These are phyloP conservation scores for Carcharodon carcharias DNA, from an alignment of 2,797 vertebrate species.

Conservation along the genomic window DNA sequence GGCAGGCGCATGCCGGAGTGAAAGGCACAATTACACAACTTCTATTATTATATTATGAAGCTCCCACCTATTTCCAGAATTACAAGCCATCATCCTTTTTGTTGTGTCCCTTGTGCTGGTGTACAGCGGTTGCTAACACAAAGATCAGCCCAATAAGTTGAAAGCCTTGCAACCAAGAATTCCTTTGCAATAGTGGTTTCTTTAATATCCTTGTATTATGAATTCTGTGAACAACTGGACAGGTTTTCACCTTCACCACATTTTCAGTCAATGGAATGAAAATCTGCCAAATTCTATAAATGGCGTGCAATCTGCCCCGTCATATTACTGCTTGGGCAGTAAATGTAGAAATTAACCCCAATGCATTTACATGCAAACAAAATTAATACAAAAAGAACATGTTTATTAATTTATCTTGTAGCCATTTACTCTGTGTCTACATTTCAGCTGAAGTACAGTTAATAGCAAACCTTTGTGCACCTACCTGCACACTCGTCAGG, in stretches of 20 bases:
- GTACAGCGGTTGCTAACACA: background rate
- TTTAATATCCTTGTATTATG: background rate
- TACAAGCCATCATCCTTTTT: background rate
- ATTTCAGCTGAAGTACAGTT: background rate
- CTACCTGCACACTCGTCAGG: conserved; percentile 87
- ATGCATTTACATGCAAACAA: background rate
- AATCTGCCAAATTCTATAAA: background rate
- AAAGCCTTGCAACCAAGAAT: background rate
- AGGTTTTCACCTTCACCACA: background rate
- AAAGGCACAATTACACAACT: background rate
- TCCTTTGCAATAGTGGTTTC: background rate
- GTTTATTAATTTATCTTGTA: background rate
- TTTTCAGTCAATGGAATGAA: background rate
- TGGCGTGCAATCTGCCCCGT: background rate
- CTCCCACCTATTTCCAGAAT: background rate
- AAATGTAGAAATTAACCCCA: background rate
- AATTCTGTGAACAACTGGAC: background rate
- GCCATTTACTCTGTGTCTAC: background rate
- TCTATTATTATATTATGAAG: background rate
- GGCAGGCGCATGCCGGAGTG: no score
- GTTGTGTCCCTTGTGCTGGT: background rate
- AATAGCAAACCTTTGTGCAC: conserved; percentile 37
- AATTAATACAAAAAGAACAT: background rate
- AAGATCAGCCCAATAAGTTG: background rate
- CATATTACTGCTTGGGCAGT: background rate